Evolutionary conservation across 2,888 invertebrate genomes (phyloP).

Genomic region (Myopa tessellatipennis): DNA sequence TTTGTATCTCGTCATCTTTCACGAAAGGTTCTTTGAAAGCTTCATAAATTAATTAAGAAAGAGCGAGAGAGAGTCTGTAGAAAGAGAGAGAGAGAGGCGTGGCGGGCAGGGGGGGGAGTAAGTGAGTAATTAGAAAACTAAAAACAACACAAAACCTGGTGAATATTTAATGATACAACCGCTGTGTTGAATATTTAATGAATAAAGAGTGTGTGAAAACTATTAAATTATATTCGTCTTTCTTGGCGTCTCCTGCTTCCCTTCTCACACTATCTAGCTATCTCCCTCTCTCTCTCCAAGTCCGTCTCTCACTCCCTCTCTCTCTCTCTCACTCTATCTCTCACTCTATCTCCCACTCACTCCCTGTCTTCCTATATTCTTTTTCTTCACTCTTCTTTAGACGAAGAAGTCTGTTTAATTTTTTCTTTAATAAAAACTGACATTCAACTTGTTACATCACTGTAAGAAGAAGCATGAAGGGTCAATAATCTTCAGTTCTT

Average conservation of each 20-base stretch:
- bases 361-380: no score
- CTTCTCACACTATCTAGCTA: no score
- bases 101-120: not conserved
- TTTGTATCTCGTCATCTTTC: not conserved
- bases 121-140: not conserved
- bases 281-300: no score
- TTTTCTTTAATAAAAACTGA: not conserved
- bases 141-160: not conserved
- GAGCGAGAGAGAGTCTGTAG: not conserved
- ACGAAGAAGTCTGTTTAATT: no score
- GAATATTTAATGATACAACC: not conserved
- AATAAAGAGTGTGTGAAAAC: not conserved
- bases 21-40: not conserved
- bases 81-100: not conserved
- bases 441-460: slow-evolving; percentile 33
- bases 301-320: not conserved
- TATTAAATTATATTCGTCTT: not conserved
- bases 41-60: not conserved
- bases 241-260: no score
- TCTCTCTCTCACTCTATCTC: not conserved
- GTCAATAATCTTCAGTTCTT: slow-evolving; percentile 39
- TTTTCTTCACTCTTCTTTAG: no score
- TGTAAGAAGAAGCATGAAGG: not conserved
- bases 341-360: not conserved
- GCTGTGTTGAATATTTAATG: not conserved